Evolutionary conservation across 92 coral and sea anemone genomes (phyloP).

Genomic region (Porites lobata): DNA sequence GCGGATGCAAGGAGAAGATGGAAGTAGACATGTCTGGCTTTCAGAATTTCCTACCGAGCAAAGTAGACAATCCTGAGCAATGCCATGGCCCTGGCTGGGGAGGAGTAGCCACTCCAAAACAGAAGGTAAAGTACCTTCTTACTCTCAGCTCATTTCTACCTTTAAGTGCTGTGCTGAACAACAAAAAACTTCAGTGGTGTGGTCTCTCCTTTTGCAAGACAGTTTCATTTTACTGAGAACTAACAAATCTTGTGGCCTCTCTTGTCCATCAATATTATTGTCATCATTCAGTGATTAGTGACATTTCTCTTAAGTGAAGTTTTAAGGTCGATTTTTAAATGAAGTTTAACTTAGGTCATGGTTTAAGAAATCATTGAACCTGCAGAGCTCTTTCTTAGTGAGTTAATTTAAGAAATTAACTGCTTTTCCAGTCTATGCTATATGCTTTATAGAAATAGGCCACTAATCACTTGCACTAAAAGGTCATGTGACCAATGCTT

Average conservation of each 20-base stretch:
- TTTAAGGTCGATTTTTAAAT: neutral
- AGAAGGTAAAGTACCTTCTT: neutral
- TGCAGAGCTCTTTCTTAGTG: too few species aligned
- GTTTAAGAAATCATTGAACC: too few species aligned
- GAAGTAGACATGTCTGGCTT: conserved; percentile 24
- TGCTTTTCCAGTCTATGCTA: too few species aligned
- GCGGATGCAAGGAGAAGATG: conserved; percentile 15
- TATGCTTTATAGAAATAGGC: too few species aligned
- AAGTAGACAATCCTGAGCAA: conserved; percentile 41
- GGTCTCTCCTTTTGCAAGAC: neutral
- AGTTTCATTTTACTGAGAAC: neutral
- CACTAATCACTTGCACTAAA: too few species aligned
- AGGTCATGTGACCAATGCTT: too few species aligned
- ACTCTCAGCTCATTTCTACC: neutral
- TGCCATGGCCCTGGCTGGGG: conserved; percentile 31
- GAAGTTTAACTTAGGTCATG: too few species aligned
- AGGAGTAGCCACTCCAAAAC: neutral
- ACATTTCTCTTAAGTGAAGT: neutral
- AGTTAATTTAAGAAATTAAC: too few species aligned
- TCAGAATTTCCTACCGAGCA: conserved; percentile 25
- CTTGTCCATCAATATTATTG: neutral
- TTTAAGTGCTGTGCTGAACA: neutral
- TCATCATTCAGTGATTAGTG: neutral
- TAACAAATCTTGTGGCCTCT: neutral
- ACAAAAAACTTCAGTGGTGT: neutral